phyloP scores from a whole-genome alignment of 2,888 invertebrate species.

The Tetramorium bicarinatum region DNA sequence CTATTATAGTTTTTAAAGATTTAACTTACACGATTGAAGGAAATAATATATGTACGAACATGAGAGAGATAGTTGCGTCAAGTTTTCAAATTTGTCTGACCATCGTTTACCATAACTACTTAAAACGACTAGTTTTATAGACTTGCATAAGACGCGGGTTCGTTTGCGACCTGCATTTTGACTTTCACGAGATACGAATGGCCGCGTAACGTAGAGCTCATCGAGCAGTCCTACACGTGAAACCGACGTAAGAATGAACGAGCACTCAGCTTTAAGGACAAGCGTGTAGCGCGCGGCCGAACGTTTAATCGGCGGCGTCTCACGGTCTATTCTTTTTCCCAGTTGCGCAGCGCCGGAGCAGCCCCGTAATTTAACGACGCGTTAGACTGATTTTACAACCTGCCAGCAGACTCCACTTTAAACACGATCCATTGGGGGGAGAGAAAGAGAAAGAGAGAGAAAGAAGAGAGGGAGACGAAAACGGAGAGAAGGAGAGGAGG shows the following conservation, averaged over 20 bases:
- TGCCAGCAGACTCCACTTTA: slow-evolving; percentile 54
- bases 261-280: slow-evolving; percentile 7
- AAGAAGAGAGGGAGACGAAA: background rate
- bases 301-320: slow-evolving; percentile 44
- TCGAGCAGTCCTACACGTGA: slow-evolving; percentile 11
- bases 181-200: background rate
- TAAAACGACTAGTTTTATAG: slow-evolving; percentile 8
- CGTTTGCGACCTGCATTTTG: background rate
- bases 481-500: background rate
- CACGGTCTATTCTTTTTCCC: slow-evolving; percentile 39
- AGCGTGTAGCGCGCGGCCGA: slow-evolving; percentile 12
- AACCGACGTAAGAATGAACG: slow-evolving; percentile 8
- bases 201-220: slow-evolving; percentile 1
- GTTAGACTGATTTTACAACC: slow-evolving; percentile 70
- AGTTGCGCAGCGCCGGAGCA: slow-evolving; percentile 12
- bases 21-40: background rate
- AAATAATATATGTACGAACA: background rate
- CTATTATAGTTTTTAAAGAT: background rate
- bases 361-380: slow-evolving; percentile 62
- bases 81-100: slow-evolving; percentile 35
- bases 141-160: slow-evolving; percentile 20
- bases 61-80: background rate
- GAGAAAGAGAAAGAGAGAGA: background rate
- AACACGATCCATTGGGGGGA: slow-evolving; percentile 40
- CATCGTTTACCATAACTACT: slow-evolving; percentile 34